Percentiles rank a stretch among this genome's conserved stretches.
Conservation (phyloP, 2,113 vertebrate species). For the Xiphophorus maculatus region DNA sequence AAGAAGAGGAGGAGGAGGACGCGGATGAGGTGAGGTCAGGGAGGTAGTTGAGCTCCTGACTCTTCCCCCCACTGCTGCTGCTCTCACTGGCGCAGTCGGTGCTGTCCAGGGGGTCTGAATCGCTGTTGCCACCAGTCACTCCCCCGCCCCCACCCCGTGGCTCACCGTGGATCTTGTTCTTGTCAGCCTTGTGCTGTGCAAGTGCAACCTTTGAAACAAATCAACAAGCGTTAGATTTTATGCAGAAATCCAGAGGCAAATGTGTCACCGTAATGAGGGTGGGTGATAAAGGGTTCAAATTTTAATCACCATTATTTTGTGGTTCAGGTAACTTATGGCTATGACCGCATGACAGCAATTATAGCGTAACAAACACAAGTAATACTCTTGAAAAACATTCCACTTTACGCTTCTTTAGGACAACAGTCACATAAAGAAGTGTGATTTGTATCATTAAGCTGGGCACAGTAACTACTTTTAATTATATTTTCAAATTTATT, state of each 20-base stretch:
- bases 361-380: no score
- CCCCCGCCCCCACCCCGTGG: slow-evolving; percentile 89
- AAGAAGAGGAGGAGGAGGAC: slow-evolving; percentile 77
- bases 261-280: not conserved
- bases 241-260: not conserved
- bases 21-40: slow-evolving; percentile 88
- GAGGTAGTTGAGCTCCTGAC: slow-evolving; percentile 89
- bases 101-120: slow-evolving; percentile 95
- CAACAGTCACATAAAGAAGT: no score
- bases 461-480: no score
- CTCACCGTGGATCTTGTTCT: slow-evolving; percentile 97
- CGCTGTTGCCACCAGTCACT: slow-evolving; percentile 89
- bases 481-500: no score
- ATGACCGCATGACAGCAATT: no score
- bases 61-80: slow-evolving; percentile 92
- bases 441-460: no score
- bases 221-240: not conserved
- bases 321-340: no score
- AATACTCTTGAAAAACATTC: no score
- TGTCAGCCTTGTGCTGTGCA: slow-evolving; percentile 96
- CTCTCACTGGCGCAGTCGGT: slow-evolving; percentile 97
- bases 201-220: slow-evolving; percentile 81
- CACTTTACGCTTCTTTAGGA: no score
- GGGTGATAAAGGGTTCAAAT: no score
- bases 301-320: no score